Evolutionary conservation across 2,113 vertebrate species (phyloP), one percentile per base, ranked within the genome.

Genomic region (Pseudopipra pipra): DNA sequence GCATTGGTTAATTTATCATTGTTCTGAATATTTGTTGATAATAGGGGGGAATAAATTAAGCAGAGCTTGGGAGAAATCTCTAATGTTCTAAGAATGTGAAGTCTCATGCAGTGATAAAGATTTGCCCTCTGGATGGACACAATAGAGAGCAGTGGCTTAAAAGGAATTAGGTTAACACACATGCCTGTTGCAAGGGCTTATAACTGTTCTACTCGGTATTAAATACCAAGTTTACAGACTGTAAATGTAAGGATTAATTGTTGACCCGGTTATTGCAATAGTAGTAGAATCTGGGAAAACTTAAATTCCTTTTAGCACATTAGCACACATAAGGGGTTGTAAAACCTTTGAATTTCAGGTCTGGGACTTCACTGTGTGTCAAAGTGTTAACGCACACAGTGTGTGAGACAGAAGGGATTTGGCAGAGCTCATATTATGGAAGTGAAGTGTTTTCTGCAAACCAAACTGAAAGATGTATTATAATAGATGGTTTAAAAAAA

Each of bases 1-100:
- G 84, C 51, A 68, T 18, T 93, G 47, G 52, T 94, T 96, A 93
- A 94, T 94, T 97, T 97, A 89, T 95, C 55, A 21, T 95, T 94
- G 46, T 68, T 82, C 56, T 86, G 44, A 41, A 33, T 92, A 73
- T 72, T 95, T 94, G 71, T 63, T 93, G 95, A 91, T 96, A 95
- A 89, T 58, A 76, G 66, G 25, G 43, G 12, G 37, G 71, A 72
- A 95, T 82, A 95, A 97, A 91, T 86, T 93, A 87, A 90, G 73
- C 93, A 58, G 80, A 95, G 31, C 31, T 92, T 95, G 51, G 54
- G 49, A 94, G 89, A 92, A 75, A 86, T 49, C 75, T 55, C 54
- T 72, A 17, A 14, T 71, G 43, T 81, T 88, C 76, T 81, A 61
- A 92, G 90, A 95, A 95, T 94, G 62, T 10, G 62, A 58, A 89